phyloP scores from a whole-genome alignment of 2,888 invertebrate species.

The Eilema sororculum region DNA sequence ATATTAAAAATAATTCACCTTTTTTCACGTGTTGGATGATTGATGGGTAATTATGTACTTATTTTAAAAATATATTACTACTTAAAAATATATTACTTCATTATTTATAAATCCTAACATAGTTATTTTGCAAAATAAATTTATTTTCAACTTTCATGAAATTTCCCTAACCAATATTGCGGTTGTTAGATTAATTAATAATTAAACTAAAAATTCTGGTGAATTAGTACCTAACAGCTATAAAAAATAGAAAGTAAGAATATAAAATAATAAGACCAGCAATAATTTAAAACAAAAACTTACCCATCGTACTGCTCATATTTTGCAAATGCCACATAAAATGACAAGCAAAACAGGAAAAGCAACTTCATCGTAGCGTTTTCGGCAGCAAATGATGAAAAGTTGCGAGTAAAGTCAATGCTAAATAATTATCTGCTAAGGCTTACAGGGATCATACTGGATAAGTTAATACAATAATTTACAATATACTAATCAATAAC shows the following conservation, averaged over 20 bases:
- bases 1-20: too few relatives aligned
- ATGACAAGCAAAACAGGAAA: constrained; percentile 52
- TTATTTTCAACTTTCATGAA: too few relatives aligned
- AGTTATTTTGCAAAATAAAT: background rate
- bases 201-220: background rate
- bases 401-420: background rate
- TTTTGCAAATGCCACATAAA: constrained; percentile 63
- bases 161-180: too few relatives aligned
- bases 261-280: background rate
- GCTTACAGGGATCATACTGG: background rate
- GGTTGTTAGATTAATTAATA: too few relatives aligned
- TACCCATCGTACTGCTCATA: constrained; percentile 76
- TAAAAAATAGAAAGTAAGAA: background rate
- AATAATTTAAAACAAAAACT: constrained; percentile 32
- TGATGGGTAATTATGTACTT: too few relatives aligned
- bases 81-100: too few relatives aligned
- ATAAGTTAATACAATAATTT: background rate
- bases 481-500: background rate
- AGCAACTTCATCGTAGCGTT: constrained; percentile 54
- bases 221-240: background rate
- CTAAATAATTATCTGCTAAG: background rate
- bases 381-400: background rate
- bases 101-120: too few relatives aligned
- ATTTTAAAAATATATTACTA: too few relatives aligned
- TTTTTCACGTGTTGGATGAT: too few relatives aligned